phyloP scores from a whole-genome alignment of 2,797 vertebrate species.

The Danio choprae region DNA sequence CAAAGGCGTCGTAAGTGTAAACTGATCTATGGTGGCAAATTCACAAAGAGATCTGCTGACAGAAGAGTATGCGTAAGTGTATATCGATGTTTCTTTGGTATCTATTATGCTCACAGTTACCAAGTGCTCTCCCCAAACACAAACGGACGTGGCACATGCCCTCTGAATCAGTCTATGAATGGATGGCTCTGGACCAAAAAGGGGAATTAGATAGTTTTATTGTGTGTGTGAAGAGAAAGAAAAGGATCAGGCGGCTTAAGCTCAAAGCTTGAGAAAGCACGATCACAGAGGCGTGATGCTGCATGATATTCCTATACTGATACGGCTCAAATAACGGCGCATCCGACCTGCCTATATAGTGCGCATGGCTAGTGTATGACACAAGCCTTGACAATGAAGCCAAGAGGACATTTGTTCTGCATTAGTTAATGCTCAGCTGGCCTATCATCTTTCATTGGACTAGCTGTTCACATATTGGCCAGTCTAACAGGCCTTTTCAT shows the following conservation, averaged over 20 bases:
- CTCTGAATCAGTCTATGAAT: conserved; percentile 25
- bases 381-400: conserved; percentile 43
- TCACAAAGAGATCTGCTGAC: conserved; percentile 30
- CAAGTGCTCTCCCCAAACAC: conserved; percentile 29
- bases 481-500: conserved; percentile 46
- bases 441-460: conserved; percentile 53
- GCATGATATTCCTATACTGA: conserved; percentile 4
- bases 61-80: conserved; percentile 27
- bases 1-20: conserved; percentile 9
- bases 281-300: conserved; percentile 31
- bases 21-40: conserved; percentile 15
- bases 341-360: conserved; percentile 42
- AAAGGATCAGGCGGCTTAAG: conserved; percentile 26
- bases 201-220: conserved; percentile 40
- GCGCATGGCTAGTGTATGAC: conserved; percentile 36
- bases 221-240: conserved; percentile 38
- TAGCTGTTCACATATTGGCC: conserved; percentile 28
- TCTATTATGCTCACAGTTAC: conserved; percentile 44
- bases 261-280: conserved; percentile 28
- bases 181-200: conserved; percentile 21
- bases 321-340: not conserved
- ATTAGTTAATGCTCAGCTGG: conserved; percentile 52
- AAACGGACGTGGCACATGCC: not conserved
- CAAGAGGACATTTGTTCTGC: conserved; percentile 54
- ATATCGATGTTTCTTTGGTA: conserved; percentile 27